Percentiles rank a stretch among this genome's conserved stretches.
Evolutionary conservation across 1,140 invertebrate genomes (phyloP).

Genomic region (Drosophila parabipectinata): DNA sequence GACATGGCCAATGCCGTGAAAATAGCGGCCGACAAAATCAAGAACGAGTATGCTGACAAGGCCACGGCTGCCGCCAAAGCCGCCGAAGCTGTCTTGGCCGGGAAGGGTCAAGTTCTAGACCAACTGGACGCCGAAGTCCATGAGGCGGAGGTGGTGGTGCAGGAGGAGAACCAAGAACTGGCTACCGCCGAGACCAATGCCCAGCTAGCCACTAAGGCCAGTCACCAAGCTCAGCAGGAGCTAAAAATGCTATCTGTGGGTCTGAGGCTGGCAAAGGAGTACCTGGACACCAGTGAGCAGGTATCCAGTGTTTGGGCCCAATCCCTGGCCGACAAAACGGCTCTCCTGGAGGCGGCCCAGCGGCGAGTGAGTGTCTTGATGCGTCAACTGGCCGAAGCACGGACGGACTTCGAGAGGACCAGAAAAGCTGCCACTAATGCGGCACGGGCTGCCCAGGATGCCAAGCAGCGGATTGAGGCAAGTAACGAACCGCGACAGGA

Average conservation of each 20-base stretch:
- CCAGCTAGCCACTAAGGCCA: slow-evolving; percentile 35
- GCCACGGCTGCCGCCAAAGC: slow-evolving; percentile 55
- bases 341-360: slow-evolving; percentile 55
- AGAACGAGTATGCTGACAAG: slow-evolving; percentile 62
- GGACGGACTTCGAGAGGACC: slow-evolving; percentile 45
- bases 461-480: slow-evolving; percentile 41
- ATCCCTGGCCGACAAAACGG: slow-evolving; percentile 29
- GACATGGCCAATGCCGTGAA: slow-evolving; percentile 60
- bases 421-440: slow-evolving; percentile 52
- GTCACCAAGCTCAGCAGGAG: slow-evolving; percentile 30
- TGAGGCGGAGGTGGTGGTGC: slow-evolving; percentile 50
- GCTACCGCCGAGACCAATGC: slow-evolving; percentile 33
- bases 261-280: slow-evolving; percentile 41
- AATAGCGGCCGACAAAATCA: slow-evolving; percentile 53
- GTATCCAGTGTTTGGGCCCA: slow-evolving; percentile 45
- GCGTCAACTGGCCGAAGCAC: slow-evolving; percentile 46
- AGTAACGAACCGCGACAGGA: neutral
- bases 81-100: slow-evolving; percentile 51
- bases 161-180: slow-evolving; percentile 51
- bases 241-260: slow-evolving; percentile 16
- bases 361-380: slow-evolving; percentile 40
- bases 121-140: slow-evolving; percentile 65
- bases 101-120: slow-evolving; percentile 52
- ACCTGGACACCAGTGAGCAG: slow-evolving; percentile 19
- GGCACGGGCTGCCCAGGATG: slow-evolving; percentile 51